A percentile compares a stretch with the other conserved stretches of the same genome.
These are phyloP conservation scores for Iselma pallidipennis DNA, from an alignment of 2,888 invertebrate species.

Conservation along the genomic window DNA sequence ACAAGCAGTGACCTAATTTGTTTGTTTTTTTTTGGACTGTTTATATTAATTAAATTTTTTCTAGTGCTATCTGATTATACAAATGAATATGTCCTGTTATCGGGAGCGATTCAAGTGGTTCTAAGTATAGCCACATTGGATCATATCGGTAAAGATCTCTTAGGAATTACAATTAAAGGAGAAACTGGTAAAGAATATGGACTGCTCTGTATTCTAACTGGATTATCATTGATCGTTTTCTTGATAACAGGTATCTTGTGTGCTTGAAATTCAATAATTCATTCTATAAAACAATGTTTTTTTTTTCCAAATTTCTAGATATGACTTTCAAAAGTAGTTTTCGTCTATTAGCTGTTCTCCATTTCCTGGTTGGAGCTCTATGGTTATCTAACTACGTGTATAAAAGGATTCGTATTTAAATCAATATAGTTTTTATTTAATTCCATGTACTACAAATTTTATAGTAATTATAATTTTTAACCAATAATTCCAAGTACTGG, in stretches of 20 bases:
- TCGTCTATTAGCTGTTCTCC: constrained; percentile 48
- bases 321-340: constrained; percentile 47
- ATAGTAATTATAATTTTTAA: not conserved
- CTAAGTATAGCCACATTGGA: constrained; percentile 48
- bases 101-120: constrained; percentile 47
- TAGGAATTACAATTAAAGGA: constrained; percentile 46
- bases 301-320: constrained; percentile 39
- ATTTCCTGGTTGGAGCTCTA: constrained; percentile 49
- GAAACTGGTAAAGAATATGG: constrained; percentile 45
- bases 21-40: not conserved
- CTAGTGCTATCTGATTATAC: constrained; percentile 48
- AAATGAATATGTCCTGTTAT: constrained; percentile 41
- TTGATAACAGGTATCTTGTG: constrained; percentile 34
- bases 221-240: constrained; percentile 45
- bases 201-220: constrained; percentile 43
- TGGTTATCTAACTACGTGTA: constrained; percentile 52
- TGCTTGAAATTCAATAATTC: not conserved
- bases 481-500: not conserved
- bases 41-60: constrained; percentile 29
- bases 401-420: constrained; percentile 35
- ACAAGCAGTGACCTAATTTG: too few species aligned
- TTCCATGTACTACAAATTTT: not conserved
- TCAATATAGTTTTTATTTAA: constrained; percentile 29
- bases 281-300: not conserved
- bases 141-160: constrained; percentile 44